Evolutionary conservation across 2,888 invertebrate species (phyloP).

Genomic region (Petrophora chlorosata): DNA sequence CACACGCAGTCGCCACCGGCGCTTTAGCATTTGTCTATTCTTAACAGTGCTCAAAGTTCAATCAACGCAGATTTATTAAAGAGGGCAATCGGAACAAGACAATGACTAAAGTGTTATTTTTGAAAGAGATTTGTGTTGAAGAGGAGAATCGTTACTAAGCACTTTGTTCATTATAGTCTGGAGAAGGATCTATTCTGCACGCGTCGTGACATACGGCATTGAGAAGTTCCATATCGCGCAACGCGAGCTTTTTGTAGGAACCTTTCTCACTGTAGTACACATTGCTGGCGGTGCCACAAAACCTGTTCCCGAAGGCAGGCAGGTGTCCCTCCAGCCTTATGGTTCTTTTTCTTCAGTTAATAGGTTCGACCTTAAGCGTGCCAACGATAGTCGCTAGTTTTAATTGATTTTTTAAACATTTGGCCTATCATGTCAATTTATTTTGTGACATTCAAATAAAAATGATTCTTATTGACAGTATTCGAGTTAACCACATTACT

Average conservation of each 20-base stretch:
- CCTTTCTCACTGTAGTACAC: slow-evolving; percentile 14
- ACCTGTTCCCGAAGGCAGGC: slow-evolving; percentile 74
- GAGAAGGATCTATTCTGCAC: too few relatives aligned
- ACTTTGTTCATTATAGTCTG: too few relatives aligned
- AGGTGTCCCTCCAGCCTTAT: slow-evolving; percentile 57
- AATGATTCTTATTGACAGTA: slow-evolving; percentile 10
- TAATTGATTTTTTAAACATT: slow-evolving; percentile 7
- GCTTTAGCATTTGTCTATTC: neutral
- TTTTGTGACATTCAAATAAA: slow-evolving; percentile 2
- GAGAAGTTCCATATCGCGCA: too few relatives aligned
- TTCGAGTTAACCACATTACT: slow-evolving; percentile 2
- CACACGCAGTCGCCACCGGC: slow-evolving; percentile 53
- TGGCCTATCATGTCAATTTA: slow-evolving; percentile 1
- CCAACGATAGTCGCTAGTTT: slow-evolving; percentile 30
- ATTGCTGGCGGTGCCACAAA: slow-evolving; percentile 45
- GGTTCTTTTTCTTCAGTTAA: slow-evolving; percentile 47
- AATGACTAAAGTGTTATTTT: too few relatives aligned
- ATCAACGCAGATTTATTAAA: neutral
- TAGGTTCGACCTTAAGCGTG: slow-evolving; percentile 52
- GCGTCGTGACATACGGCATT: too few relatives aligned
- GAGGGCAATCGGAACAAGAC: too few relatives aligned
- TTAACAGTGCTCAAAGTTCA: slow-evolving; percentile 5
- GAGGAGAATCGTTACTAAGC: too few relatives aligned
- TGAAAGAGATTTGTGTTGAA: too few relatives aligned
- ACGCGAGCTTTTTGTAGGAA: neutral